Evolutionary conservation across 2,888 invertebrate species (phyloP), one percentile per base, ranked within the genome.

Genomic region (Maniola hyperantus): DNA sequence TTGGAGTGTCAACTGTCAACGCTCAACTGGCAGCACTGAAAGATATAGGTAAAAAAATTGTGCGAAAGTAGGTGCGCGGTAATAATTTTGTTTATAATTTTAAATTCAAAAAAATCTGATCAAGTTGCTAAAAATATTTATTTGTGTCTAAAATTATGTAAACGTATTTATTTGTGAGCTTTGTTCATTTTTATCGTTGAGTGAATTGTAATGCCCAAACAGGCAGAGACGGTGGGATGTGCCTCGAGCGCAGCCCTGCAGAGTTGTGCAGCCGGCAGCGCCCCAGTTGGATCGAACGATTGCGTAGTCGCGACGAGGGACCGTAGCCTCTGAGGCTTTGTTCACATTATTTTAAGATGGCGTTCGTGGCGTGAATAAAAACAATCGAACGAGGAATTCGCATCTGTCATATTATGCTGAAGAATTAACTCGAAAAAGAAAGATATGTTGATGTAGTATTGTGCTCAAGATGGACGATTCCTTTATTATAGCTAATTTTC

Each of bases 401-500:
- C 66, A 50, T 44, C 20, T 61, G 65, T 66, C 66, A 44, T 57
- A 57, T 20, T 57, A 57, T 20, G 13, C 60, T 53, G 58, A 58
- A 66, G 54, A 63, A 64, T 66, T 64, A 60, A 72, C 64, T 65
- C 51, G 46, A 57, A 67, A 62, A 42, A 63, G 46, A 48, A 51
- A 18, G 60, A 63, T 42, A 57, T 65, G 66, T 71, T 65, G 46
- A 65, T 71, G 69, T 71, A 67, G 65, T 70, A 71, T 66, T 65
- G 63, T 59, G 64, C 65, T 73, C 72, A 90, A 88, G 87, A 91
- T 91, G 91, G 92, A 91, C 85, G 93, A 91, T 86, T 89, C 91
- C 73, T 92, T 84, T 78, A 91, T 93, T 73, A 93, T 94, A 82
- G 88, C 93, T 63, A 94, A 93, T 89, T 94, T 94, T 81, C 93